Conservation (phyloP, 2,888 invertebrate genomes). For the Orthonychiurus folsomi region DNA sequence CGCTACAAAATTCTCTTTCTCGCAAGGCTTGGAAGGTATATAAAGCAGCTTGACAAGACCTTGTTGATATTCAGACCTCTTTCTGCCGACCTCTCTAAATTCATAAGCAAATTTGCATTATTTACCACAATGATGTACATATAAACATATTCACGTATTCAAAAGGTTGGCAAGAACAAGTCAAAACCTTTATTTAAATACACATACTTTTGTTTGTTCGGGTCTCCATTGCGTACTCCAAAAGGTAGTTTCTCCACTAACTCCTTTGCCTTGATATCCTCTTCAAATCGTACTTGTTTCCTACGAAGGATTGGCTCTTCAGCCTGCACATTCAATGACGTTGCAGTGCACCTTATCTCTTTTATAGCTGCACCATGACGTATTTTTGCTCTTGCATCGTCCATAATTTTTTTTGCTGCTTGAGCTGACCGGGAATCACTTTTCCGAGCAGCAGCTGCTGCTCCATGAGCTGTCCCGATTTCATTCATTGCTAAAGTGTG, state of each 20-base stretch:
- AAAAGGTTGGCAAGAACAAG: background rate
- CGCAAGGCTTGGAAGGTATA: background rate
- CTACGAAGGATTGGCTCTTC: background rate
- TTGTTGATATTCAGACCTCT: background rate
- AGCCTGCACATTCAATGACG: background rate
- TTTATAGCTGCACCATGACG: background rate
- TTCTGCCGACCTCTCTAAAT: background rate
- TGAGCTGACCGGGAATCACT: background rate
- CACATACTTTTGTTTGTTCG: too few relatives aligned
- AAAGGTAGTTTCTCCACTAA: background rate
- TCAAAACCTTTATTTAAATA: too few relatives aligned
- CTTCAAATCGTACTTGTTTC: background rate
- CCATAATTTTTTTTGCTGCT: background rate
- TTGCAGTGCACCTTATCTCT: background rate
- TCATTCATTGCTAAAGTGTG: background rate
- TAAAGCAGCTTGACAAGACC: background rate
- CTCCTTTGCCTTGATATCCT: slow-evolving; percentile 5
- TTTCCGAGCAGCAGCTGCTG: background rate
- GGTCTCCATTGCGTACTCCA: background rate
- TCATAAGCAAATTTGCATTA: background rate
- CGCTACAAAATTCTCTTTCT: background rate
- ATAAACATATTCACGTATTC: background rate
- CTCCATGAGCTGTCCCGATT: slow-evolving; percentile 3
- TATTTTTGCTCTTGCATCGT: background rate
- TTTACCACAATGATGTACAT: background rate